These are phyloP conservation scores for Drosophila peninsularis DNA, from an alignment of 2,888 invertebrate genomes.

Conservation along the genomic window DNA sequence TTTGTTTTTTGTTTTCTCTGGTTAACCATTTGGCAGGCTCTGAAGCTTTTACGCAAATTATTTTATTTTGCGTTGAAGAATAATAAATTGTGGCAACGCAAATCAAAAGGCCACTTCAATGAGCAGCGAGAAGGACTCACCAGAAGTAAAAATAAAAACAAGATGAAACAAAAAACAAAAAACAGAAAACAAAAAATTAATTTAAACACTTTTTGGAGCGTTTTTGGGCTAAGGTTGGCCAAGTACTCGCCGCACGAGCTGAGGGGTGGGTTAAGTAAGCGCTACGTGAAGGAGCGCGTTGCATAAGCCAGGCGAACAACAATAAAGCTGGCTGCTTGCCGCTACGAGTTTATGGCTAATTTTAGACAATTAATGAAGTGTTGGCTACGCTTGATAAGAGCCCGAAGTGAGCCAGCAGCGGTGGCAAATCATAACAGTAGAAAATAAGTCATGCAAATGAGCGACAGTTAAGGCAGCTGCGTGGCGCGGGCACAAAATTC, in stretches of 20 bases:
- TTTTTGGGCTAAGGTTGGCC: constrained; percentile 8
- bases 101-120: constrained; percentile 70
- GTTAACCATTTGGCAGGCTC: constrained; percentile 47
- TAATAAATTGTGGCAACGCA: constrained; percentile 65
- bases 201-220: constrained; percentile 26
- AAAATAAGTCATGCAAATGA: constrained; percentile 77
- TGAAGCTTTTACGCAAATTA: constrained; percentile 71
- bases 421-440: constrained; percentile 16
- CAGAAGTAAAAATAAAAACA: constrained; percentile 4
- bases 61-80: constrained; percentile 60
- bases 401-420: constrained; percentile 29
- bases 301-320: constrained; percentile 2
- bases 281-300: constrained; percentile 1
- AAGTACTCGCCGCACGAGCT: too few species aligned
- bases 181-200: constrained; percentile 30
- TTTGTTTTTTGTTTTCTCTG: constrained; percentile 22
- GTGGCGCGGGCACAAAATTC: constrained; percentile 31
- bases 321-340: constrained; percentile 18
- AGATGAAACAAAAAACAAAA: constrained; percentile 7
- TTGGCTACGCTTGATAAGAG: constrained; percentile 76
- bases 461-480: constrained; percentile 49
- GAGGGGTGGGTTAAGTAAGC: not conserved
- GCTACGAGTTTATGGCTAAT: constrained; percentile 73
- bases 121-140: constrained; percentile 12
- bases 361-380: constrained; percentile 81